Base-by-base conservation (phyloP, 2,888 invertebrate genomes). In the Crocallis elinguaria region DNA sequence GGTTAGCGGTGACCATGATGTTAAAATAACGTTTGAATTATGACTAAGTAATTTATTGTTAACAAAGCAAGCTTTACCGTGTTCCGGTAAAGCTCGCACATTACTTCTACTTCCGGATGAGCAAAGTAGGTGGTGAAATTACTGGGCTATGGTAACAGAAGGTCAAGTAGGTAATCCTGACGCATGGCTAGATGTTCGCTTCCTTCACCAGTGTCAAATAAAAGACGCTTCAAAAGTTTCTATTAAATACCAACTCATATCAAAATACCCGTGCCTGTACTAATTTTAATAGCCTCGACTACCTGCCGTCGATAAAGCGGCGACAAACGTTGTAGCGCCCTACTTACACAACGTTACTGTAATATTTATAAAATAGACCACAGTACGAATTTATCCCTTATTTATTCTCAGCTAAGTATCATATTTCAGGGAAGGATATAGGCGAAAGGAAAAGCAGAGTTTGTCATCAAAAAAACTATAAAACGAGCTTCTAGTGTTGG, bases 401-500 rank as follows among this genome's bases (percentile, higher is more conserved):
- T 7, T 5, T 1, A 0, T n/a, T 13, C 1, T 1, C 0, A 1
- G 0, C n/a, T 52, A 46, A 11, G 36, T 9, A 38, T 14, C 13
- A 41, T 5, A 8, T 11, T 5, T 4, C 7, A 8, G 2, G 4
- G 1, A n/a, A 33, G 12, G n/a, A 9, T 14, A 7, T 2, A 29
- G 14, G 12, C 1, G 14, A 1, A 4, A 2, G 21, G n/a, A 17
- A 33, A 41, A 29, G n/a, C 13, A 35, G 45, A 39, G 12, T 21
- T 41, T 11, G 45, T 23, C 14, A 14, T 21, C 30, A 21, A 39
- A 52, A 39, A 52, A 48, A 30, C 48, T 54, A 54, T 54, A 49
- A 46, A 56, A 36, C 59, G 43, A 48, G 63, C 60, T 63, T 49
- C 63, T 36, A 58, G 63, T 63, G 53, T 63, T 62, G 49, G 39